Base-by-base conservation (phyloP, 30 jellyfish, hydroid and myxozoan species). In the Aurelia aurita complex sp. Pacific region DNA sequence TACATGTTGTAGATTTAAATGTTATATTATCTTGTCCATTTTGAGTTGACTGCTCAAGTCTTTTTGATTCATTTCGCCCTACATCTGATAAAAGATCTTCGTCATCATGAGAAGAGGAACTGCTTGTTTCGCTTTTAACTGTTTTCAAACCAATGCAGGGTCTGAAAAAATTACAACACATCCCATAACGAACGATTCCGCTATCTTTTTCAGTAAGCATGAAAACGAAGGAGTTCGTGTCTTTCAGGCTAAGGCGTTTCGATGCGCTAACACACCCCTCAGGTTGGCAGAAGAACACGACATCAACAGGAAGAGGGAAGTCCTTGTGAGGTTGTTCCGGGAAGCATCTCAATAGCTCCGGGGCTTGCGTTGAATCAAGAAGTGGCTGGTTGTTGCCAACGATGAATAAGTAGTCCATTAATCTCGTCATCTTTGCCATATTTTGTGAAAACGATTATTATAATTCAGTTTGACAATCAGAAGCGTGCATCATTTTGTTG, bases 241-340 rank as follows among this genome's bases (percentile, higher is more conserved):
- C 97, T 29, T 88, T 96, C 38, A 92, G 70, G 80, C 98, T 92
- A 54, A 92, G 85, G 29, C 94, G 79, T 62, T 87, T 85, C 38
- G 98, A 86, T 8, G 96, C 96, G 33, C 97, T 92, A 35, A 89
- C 89, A 79, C 98, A 92, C 14, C 98, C 98, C 77, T 92, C 98
- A 6, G 98, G 98, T 70, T 92, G 98, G 59, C 98, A 92, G 81
- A 92, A 92, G 74, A 92, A 92, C 70, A 92, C 96, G 67, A 92
- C 96, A 80, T 92, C 98, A 32, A 91, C 87, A 2, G 96, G 98
- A 67, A 92, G 81, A 4, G 98, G 98, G 71, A 86, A 92, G 70
- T 92, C 98, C 68, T 80, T 73, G 74, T 92, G 89, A 35, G 87
- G 71, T 7, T 65, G 81, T 68, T 73, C 91, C 40, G 98, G 98